Evolutionary conservation across 2,888 invertebrate genomes (phyloP).

Genomic region (Apodemia hepburni): DNA sequence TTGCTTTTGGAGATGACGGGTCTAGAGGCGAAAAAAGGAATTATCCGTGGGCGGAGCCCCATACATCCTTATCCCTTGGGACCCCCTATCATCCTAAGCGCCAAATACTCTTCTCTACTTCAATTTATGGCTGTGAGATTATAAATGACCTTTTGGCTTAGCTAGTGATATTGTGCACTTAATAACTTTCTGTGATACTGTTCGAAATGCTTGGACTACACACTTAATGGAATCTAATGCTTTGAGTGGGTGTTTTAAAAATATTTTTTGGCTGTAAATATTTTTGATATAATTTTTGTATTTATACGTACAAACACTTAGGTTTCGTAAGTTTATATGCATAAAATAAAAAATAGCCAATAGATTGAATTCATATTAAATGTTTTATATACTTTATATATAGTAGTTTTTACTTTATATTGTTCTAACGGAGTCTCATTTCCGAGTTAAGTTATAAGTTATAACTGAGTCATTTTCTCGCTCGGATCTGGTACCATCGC

Average conservation of each 20-base stretch:
- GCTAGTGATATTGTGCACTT: not conserved
- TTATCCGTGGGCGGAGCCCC: conserved; percentile 20
- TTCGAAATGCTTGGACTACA: not conserved
- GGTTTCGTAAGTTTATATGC: too few relatives aligned
- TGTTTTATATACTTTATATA: too few relatives aligned
- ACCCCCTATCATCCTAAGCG: conserved; percentile 16
- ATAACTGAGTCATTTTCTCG: too few relatives aligned
- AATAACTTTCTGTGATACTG: not conserved
- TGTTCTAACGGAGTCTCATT: too few relatives aligned
- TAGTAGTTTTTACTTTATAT: too few relatives aligned
- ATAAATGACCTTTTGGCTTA: conserved; percentile 1
- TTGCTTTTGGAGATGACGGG: conserved; percentile 16
- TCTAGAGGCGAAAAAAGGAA: conserved; percentile 19
- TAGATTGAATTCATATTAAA: too few relatives aligned
- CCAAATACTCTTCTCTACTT: conserved; percentile 13
- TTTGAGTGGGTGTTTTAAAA: too few relatives aligned
- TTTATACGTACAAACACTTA: too few relatives aligned
- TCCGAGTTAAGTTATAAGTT: too few relatives aligned
- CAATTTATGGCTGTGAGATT: conserved; percentile 12
- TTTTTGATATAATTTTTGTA: too few relatives aligned
- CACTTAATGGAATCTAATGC: not conserved
- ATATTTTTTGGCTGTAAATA: not conserved
- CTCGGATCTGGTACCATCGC: too few relatives aligned
- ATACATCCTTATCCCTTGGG: conserved; percentile 21
- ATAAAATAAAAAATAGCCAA: too few relatives aligned